phyloP scores from a whole-genome alignment of 2,797 vertebrate genomes.

The Oceanodroma leucorhoa region DNA sequence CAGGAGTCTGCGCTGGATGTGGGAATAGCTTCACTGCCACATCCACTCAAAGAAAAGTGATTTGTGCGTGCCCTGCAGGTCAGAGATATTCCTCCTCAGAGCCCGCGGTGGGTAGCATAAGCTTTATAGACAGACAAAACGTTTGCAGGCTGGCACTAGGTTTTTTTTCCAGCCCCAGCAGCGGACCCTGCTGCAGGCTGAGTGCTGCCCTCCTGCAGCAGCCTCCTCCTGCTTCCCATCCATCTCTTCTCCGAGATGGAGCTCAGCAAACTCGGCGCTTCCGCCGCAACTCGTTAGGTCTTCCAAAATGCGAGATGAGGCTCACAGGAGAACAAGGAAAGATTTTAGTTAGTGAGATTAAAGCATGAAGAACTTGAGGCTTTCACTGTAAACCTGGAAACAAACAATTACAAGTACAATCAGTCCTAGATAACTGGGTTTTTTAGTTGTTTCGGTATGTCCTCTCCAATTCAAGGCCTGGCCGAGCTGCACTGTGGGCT shows the following conservation, averaged over 20 bases:
- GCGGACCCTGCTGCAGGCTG: neutral
- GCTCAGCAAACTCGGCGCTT: neutral
- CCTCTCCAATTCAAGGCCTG: neutral
- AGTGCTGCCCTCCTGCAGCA: neutral
- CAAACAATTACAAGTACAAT: neutral
- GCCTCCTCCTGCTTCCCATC: neutral
- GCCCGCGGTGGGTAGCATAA: neutral
- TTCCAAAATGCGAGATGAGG: neutral
- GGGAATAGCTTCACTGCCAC: neutral
- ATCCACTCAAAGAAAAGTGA: neutral
- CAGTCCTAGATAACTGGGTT: neutral
- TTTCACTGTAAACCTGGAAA: neutral
- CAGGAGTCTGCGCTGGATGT: neutral
- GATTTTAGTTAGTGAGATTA: neutral
- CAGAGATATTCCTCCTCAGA: neutral
- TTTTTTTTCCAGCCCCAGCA: neutral
- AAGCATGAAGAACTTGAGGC: neutral
- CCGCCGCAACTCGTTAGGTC: neutral
- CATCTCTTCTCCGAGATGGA: fast-evolving
- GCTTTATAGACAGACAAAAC: neutral
- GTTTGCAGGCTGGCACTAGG: neutral
- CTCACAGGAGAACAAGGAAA: neutral
- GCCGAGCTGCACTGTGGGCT: neutral
- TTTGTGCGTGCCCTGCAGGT: neutral
- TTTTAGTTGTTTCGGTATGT: neutral